Base-by-base conservation (phyloP, 2,113 vertebrate species). In the Amblyornis subalaris region DNA sequence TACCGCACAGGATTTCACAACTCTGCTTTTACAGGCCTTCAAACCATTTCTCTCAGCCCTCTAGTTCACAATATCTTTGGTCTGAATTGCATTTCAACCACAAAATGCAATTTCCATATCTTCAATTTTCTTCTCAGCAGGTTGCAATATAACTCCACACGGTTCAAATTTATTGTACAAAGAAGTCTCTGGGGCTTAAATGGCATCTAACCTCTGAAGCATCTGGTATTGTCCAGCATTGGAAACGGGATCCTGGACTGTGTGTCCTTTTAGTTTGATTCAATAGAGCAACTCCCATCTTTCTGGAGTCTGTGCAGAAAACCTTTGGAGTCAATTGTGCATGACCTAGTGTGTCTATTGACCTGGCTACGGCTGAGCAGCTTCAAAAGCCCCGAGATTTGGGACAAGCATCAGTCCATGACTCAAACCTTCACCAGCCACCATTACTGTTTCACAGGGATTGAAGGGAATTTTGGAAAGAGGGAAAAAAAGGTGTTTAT, bases 71-170 rank as follows among this genome's bases (percentile, higher is more conserved):
- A 54, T 88, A 84, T 80, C 88, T 93, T 72, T 55, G 57, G 69
- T 93, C 80, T 92, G 91, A 96, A 94, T 89, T 79, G 82, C 73
- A 54, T 90, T 96, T 94, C 87, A 93, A 75, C 60, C 88, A 74
- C 89, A 66, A 95, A 96, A 94, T 54, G 47, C 67, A 38, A 95
- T 96, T 96, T 97, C 93, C 94, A 89, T 96, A 96, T 84, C 93
- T 96, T 95, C 89, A 96, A 88, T 96, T 97, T 94, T 96, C 93
- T 90, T 88, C 91, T 88, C 94, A 94, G 94, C 86, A 17, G 82
- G 93, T 94, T 65, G 70, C 81, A 85, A 74, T 94, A 80, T 88
- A 97, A 80, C 91, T 94, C 88, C 79, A 58, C 35, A 47, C 72
- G 19, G 42, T 91, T 95, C 61, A 81, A 93, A 91, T 90, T 60